Evolutionary conservation across 2,888 invertebrate species (phyloP).

Genomic region (Cybosia mesomella): DNA sequence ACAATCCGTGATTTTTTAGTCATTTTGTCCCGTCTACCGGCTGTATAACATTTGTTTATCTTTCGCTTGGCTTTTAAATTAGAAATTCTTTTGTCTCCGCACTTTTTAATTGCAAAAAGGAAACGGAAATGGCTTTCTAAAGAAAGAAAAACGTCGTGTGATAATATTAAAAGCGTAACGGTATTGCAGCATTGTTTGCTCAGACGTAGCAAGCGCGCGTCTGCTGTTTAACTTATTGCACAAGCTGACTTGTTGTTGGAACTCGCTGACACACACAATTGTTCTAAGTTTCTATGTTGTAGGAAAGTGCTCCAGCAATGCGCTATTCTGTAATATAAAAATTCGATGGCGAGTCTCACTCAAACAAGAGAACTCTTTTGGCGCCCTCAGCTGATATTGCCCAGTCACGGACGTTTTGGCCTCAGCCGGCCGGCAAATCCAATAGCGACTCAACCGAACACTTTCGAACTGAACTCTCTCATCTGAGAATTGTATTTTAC

Average conservation of each 20-base stretch:
- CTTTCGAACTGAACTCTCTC: background rate
- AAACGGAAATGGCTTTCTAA: conserved; percentile 69
- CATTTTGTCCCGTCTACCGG: conserved; percentile 72
- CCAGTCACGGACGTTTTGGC: background rate
- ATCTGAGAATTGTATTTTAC: background rate
- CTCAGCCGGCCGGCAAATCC: background rate
- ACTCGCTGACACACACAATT: conserved; percentile 13
- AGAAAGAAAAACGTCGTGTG: conserved; percentile 60
- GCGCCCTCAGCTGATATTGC: background rate
- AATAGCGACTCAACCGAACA: background rate
- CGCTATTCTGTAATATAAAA: background rate
- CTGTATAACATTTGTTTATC: conserved; percentile 78
- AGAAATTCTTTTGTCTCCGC: conserved; percentile 81
- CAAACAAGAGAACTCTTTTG: background rate
- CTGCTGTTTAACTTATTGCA: conserved; percentile 22
- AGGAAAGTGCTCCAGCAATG: background rate
- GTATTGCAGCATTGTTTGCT: conserved; percentile 44
- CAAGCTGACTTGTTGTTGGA: conserved; percentile 16
- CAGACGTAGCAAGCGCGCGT: conserved; percentile 15
- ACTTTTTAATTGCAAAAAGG: conserved; percentile 78
- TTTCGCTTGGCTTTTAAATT: conserved; percentile 76
- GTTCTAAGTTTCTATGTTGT: conserved; percentile 5
- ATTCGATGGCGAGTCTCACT: background rate
- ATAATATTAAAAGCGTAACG: conserved; percentile 56
- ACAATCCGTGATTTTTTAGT: conserved; percentile 65